Percentiles rank a stretch among this genome's conserved stretches.
These are phyloP conservation scores for Eupleurogrammus muticus DNA, from an alignment of 2,797 vertebrate genomes.

Conservation along the genomic window DNA sequence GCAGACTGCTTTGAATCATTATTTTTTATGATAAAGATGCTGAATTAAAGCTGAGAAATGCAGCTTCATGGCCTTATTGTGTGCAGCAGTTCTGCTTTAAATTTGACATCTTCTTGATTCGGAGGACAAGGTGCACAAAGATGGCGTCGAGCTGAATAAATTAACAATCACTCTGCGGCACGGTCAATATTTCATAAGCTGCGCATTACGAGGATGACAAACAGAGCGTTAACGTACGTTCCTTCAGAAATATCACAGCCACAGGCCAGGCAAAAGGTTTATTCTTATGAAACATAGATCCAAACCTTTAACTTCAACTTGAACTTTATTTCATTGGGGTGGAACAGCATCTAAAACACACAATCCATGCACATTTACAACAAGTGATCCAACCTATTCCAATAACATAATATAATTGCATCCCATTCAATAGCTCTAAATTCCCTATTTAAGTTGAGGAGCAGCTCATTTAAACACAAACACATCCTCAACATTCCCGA, in stretches of 20 bases:
- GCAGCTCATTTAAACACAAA: background rate
- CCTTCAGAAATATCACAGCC: constrained; percentile 14
- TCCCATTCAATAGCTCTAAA: background rate
- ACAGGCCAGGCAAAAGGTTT: background rate
- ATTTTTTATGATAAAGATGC: background rate
- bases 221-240: constrained; percentile 49
- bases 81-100: background rate
- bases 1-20: background rate
- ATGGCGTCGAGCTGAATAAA: constrained; percentile 48
- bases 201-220: constrained; percentile 50
- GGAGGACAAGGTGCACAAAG: background rate
- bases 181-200: constrained; percentile 73
- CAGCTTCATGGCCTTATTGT: background rate
- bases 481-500: background rate
- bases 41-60: background rate
- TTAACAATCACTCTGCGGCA: constrained; percentile 54
- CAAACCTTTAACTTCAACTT: background rate
- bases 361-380: background rate
- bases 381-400: background rate
- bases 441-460: background rate
- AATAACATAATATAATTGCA: constrained; percentile 8
- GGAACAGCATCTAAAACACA: background rate
- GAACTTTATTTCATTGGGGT: background rate
- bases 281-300: constrained; percentile 5
- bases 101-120: constrained; percentile 2